Evolutionary conservation across 2,797 vertebrate genomes (phyloP), one percentile per base, ranked within the genome.

Genomic region (Melanotaenia pygmaea): DNA sequence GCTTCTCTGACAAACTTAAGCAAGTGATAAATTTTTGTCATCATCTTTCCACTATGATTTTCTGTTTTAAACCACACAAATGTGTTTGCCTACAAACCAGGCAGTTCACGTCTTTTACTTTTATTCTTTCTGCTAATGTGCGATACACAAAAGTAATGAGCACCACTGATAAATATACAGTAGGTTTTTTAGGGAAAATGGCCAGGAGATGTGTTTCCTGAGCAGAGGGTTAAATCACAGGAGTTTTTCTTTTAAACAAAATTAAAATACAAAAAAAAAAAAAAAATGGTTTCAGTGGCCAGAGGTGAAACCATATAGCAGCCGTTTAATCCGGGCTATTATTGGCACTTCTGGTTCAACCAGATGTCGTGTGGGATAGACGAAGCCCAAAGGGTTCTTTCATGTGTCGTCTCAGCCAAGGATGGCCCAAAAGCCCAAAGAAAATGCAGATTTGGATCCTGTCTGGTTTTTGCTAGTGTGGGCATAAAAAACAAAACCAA

Each of bases 11-110:
- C 4, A 16, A 1, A 34, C 2, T 1, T 20, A 0, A 63, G 26
- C 6, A 74, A 18, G 38, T 12, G 32, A 38, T 34, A 24, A 1
- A 5, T 24, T 5, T 51, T 24, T 50, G 20, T 4, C 11, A 4
- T 10, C 50, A 24, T 24, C 5, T 26, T 54, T 26, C 53, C 11
- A 14, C 51, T 45, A 0, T 9, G 14, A 18, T 47, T 14, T 47
- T 26, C 53, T 14, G 4, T 22, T 32, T 67, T 61, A 54, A 66
- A 2, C 10, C 2, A 40, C 16, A 54, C 50, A 65, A 24, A 47
- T 16, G n/a, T 51, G 66, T 50, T 58, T 47, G 22, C 28, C 54
- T 10, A 50, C 54, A 67, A 57, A 57, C 22, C 28, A 38, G 34
- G 35, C 30, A 24, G 20, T 16, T 63, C n/a, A 62, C 59, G 54